Conservation (phyloP, 2,797 vertebrate genomes). For the Lacerta viridis region DNA sequence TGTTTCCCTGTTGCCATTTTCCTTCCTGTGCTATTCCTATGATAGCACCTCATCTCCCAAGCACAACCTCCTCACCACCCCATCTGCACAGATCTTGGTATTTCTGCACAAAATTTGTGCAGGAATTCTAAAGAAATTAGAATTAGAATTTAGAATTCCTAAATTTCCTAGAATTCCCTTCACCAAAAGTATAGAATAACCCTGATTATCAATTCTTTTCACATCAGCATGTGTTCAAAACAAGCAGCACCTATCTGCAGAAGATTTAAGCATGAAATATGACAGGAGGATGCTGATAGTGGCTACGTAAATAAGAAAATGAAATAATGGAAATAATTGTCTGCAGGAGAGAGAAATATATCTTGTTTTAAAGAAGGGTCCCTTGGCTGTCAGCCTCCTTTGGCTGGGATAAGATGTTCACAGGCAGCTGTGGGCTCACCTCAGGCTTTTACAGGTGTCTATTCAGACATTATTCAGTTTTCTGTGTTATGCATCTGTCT, state of each 20-base stretch:
- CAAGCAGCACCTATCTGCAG: not conserved
- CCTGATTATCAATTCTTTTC: not conserved
- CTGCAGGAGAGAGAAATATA: not conserved
- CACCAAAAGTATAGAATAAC: not conserved
- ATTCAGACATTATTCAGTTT: not conserved
- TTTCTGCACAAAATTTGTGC: not conserved
- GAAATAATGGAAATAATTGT: not conserved
- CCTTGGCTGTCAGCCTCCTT: not conserved
- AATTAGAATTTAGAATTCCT: not conserved
- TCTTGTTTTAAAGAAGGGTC: not conserved
- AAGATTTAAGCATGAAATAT: not conserved
- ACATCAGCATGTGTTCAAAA: not conserved
- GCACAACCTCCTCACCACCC: not conserved
- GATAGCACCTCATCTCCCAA: not conserved
- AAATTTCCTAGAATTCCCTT: not conserved
- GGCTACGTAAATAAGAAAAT: not conserved
- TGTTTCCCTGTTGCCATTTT: not conserved
- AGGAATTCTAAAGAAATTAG: too few species aligned
- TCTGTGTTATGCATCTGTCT: constrained; percentile 12
- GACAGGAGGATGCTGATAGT: not conserved
- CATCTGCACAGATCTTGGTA: not conserved
- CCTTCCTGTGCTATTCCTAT: not conserved
- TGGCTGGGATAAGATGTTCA: constrained; percentile 11
- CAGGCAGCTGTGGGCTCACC: not conserved
- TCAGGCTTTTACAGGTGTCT: constrained; percentile 17